phyloP scores from a whole-genome alignment of 2,113 vertebrate species.

The Anoura caudifer region DNA sequence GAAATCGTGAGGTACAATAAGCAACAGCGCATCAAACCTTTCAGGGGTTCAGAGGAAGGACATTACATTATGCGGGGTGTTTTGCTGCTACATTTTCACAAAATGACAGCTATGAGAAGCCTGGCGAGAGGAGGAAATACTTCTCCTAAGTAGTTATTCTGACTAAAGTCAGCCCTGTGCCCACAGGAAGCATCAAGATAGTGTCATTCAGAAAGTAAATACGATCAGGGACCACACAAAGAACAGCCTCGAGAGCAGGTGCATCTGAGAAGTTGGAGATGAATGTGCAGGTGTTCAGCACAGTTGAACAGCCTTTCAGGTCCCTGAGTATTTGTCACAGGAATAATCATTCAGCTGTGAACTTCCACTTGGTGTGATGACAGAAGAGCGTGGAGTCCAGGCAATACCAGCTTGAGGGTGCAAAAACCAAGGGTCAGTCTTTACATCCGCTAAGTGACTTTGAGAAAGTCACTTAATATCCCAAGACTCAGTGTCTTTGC shows the following conservation, averaged over 20 bases:
- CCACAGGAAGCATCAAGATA: neutral
- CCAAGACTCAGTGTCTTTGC: neutral
- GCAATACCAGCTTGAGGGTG: too few relatives aligned
- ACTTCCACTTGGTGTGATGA: neutral
- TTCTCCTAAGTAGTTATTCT: neutral
- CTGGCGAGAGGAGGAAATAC: neutral
- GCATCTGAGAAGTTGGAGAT: neutral
- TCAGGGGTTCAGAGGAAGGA: neutral
- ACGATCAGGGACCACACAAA: neutral
- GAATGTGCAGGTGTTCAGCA: neutral
- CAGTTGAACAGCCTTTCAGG: neutral
- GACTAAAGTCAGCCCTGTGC: neutral
- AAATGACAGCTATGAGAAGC: neutral
- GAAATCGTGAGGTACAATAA: neutral
- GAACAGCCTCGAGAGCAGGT: neutral
- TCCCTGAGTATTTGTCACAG: neutral
- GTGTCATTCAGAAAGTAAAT: neutral
- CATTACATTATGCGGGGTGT: neutral
- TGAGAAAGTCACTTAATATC: neutral
- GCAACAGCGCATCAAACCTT: neutral
- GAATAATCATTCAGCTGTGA: neutral
- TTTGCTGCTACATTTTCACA: neutral
- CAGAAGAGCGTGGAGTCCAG: neutral
- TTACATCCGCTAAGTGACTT: neutral
- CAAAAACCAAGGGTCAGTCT: neutral